Percentiles rank a stretch among this genome's conserved stretches.
phyloP scores from a whole-genome alignment of 2,113 vertebrate genomes.

The Murina feae region DNA sequence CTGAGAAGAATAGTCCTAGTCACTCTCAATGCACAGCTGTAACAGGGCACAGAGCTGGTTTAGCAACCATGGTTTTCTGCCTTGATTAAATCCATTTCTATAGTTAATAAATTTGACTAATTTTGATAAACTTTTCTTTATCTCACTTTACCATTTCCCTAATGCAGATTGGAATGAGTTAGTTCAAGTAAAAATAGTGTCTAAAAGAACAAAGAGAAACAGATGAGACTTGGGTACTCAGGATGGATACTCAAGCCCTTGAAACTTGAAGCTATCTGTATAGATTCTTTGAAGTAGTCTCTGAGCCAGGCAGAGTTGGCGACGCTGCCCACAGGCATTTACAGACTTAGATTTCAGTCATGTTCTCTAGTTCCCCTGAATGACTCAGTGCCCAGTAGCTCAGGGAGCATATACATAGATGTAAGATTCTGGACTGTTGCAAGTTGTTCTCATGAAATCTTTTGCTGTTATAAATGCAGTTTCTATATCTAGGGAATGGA shows the following conservation, averaged over 20 bases:
- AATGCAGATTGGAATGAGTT: not conserved
- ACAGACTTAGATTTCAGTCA: not conserved
- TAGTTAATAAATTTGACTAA: not conserved
- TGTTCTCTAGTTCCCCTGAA: not conserved
- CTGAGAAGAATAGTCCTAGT: not conserved
- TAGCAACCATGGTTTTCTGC: not conserved
- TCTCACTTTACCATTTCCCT: not conserved
- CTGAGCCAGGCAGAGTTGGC: not conserved
- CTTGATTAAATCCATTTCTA: not conserved
- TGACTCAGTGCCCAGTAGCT: not conserved
- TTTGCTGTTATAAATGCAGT: not conserved
- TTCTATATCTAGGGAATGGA: not conserved
- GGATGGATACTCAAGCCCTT: not conserved
- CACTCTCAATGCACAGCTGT: not conserved
- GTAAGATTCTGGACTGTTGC: not conserved
- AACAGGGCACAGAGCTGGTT: not conserved
- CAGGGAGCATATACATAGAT: not conserved
- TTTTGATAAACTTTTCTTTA: not conserved
- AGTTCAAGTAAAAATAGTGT: conserved; percentile 6
- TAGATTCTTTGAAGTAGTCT: not conserved
- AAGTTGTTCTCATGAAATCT: not conserved
- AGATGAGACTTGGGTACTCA: not conserved
- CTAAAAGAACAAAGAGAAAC: not conserved
- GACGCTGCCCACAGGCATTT: not conserved
- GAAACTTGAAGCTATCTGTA: not conserved